phyloP scores from a whole-genome alignment of 2,113 vertebrate genomes.

The Perca fluviatilis region DNA sequence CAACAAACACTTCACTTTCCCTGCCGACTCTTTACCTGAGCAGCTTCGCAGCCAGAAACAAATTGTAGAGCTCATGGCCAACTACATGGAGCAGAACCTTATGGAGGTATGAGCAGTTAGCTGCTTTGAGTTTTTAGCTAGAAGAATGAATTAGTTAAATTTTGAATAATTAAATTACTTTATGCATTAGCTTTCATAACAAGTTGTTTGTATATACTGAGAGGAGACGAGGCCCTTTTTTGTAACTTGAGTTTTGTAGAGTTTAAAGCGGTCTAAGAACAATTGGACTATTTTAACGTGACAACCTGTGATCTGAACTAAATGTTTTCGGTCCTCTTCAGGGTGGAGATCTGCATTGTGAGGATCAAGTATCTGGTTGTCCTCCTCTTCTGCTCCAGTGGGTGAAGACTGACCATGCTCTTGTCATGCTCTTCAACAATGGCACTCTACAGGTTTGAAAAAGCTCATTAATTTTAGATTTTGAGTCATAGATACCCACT shows the following conservation, averaged over 20 bases:
- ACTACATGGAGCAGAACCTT: constrained; percentile 97
- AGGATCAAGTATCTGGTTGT: constrained; percentile 78
- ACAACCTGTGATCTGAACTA: not conserved
- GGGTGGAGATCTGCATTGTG: constrained; percentile 94
- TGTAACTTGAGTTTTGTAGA: too few relatives aligned
- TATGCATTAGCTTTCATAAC: not conserved
- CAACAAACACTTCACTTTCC: constrained; percentile 93
- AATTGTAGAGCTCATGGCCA: constrained; percentile 92
- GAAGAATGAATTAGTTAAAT: not conserved
- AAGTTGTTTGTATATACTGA: not conserved
- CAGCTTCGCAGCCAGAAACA: constrained; percentile 93
- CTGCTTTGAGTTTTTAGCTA: not conserved
- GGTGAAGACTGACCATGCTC: constrained; percentile 97
- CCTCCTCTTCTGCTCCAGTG: constrained; percentile 94
- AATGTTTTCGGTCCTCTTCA: constrained; percentile 54
- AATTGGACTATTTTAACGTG: not conserved
- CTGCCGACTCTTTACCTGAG: constrained; percentile 86
- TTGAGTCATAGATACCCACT: not conserved
- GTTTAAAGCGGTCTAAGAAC: not conserved
- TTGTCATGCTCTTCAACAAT: constrained; percentile 97
- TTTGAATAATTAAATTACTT: not conserved
- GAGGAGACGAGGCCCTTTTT: not conserved
- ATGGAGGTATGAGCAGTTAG: constrained; percentile 89
- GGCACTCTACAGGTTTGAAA: constrained; percentile 92
- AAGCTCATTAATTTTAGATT: not conserved